These are phyloP conservation scores for Stegana nigrithorax DNA, from an alignment of 2,888 invertebrate genomes.

Conservation along the genomic window DNA sequence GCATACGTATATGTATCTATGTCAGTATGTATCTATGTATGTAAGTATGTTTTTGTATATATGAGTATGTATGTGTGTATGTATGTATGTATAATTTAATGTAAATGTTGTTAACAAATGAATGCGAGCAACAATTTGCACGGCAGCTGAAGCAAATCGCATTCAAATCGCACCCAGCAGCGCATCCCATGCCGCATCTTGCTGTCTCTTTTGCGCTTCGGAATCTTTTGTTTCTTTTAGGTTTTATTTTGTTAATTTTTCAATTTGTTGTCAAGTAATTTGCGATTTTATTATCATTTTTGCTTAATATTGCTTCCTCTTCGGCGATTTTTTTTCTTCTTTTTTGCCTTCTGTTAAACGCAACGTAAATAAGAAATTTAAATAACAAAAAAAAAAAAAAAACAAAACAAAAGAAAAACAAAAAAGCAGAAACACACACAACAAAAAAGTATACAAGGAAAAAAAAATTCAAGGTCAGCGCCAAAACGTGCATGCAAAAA, in stretches of 20 bases:
- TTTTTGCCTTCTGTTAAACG: no score
- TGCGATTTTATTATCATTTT: constrained; percentile 26
- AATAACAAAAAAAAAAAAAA: constrained; percentile 37
- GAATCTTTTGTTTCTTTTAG: constrained; percentile 17
- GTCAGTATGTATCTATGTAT: neutral
- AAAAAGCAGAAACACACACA: constrained; percentile 23
- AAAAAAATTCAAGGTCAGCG: constrained; percentile 57
- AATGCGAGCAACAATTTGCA: no score
- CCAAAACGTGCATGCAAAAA: constrained; percentile 61
- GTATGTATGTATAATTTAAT: no score
- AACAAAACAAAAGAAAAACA: constrained; percentile 32
- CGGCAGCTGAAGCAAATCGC: neutral
- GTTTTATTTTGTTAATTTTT: no score
- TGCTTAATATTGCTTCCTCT: constrained; percentile 52
- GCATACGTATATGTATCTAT: no score
- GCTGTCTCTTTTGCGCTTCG: neutral
- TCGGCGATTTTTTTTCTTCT: no score
- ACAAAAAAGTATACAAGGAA: constrained; percentile 46
- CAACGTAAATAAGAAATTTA: constrained; percentile 43
- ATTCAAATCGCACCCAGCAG: neutral
- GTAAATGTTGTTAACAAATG: no score
- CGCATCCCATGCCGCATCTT: neutral
- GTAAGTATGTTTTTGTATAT: constrained; percentile 18
- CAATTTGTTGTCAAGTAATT: constrained; percentile 26
- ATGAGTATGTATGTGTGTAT: constrained; percentile 1